Base-by-base conservation (phyloP, 2,888 invertebrate genomes). In the Caenorhabditis imperialis region DNA sequence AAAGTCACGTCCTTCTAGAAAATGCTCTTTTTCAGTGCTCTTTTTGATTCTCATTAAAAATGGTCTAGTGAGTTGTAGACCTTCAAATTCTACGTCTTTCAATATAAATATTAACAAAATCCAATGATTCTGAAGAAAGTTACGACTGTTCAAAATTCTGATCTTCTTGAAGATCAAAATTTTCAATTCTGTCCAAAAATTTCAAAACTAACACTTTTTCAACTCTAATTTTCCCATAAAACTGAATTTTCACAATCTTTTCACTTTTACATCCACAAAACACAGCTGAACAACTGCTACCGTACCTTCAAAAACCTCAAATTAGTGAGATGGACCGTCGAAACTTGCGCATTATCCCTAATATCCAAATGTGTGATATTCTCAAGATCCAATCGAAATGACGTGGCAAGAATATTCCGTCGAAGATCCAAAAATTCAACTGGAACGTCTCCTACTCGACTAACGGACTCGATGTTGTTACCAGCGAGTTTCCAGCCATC, bases 301-400 rank as follows among this genome's bases (percentile, higher is more conserved):
- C 30, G 10, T 48, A 82, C 81, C 63, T 77, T 71, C 40, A 84
- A 78, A 30, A 85, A 84, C 44, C 86, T 81, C 14, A 90, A 69
- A 40, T 88, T 83, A 20, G 89, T 85, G 27, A 90, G 82, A 81
- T 90, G 89, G 33, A 90, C 69, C 3, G 73, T 72, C 0, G 79
- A 74, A 8, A 85, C 81, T 35, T 80, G 58, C 0, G 75, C 51
- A 79, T 90, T 90, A 80, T 90, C 89, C 4, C 90, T 77, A 27
- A 90, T 82, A 81, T 90, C 90, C 44, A 90, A 71, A 79, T 89
- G 89, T 12, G 71, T 67, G 5, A 80, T 51, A 25, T 67, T 73
- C 20, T 69, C 73, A 10, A 69, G 45, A 23, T 77, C 70, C 35
- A 80, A 51, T 10, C 80, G 70, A 51, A 80, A 80, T 14, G 74